Evolutionary conservation across 2,888 invertebrate species (phyloP).

Genomic region (Noctua fimbriata): DNA sequence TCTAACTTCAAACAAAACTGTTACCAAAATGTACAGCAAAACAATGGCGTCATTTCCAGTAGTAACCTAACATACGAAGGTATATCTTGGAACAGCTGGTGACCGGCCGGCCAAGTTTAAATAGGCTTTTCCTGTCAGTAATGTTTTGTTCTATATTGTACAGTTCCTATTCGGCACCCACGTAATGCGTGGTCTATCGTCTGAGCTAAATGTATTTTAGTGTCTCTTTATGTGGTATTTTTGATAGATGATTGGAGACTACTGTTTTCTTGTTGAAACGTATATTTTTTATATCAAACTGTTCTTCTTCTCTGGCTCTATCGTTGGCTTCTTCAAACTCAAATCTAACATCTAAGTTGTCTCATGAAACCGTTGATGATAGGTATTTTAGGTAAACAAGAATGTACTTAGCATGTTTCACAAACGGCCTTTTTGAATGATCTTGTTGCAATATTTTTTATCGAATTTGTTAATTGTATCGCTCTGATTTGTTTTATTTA

Average conservation of each 20-base stretch:
- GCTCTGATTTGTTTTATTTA: background rate
- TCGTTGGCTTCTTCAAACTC: too few species aligned
- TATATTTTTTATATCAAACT: background rate
- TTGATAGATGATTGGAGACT: background rate
- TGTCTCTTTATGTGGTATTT: background rate
- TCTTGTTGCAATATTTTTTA: background rate
- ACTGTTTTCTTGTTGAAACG: background rate
- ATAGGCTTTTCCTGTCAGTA: constrained; percentile 73
- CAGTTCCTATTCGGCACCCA: constrained; percentile 49
- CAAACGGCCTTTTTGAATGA: background rate
- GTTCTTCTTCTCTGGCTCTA: too few species aligned
- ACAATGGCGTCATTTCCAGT: constrained; percentile 50
- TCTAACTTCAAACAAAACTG: background rate
- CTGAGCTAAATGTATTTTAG: constrained; percentile 1
- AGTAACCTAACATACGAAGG: background rate
- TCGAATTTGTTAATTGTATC: background rate
- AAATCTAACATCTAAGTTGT: too few species aligned
- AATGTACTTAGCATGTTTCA: background rate
- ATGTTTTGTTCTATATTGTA: constrained; percentile 67
- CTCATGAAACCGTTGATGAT: too few species aligned
- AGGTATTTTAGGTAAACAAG: too few species aligned
- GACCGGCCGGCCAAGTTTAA: constrained; percentile 73
- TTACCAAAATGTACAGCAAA: background rate
- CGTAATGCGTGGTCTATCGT: constrained; percentile 16
- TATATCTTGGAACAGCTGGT: constrained; percentile 42